A percentile compares a stretch with the other conserved stretches of the same genome.
Evolutionary conservation across 2,888 invertebrate genomes (phyloP).

Genomic region (Apeira syringaria): DNA sequence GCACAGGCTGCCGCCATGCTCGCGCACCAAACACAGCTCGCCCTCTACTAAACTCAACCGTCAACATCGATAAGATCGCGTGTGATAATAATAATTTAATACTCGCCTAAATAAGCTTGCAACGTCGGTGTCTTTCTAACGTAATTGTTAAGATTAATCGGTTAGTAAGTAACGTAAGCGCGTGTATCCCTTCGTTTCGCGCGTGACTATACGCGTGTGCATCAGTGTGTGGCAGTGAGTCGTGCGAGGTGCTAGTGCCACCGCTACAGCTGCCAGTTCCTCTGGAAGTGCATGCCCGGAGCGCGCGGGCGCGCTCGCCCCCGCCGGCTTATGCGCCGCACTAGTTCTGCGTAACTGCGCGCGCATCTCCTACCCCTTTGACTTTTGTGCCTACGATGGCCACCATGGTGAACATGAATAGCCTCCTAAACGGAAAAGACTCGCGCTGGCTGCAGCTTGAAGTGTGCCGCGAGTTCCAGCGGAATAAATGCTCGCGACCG

Average conservation of each 20-base stretch:
- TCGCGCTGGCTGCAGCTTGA: slow-evolving; percentile 99
- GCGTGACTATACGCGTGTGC: slow-evolving; percentile 63
- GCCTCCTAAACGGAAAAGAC: slow-evolving; percentile 98
- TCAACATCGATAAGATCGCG: slow-evolving; percentile 81
- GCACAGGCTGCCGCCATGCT: slow-evolving; percentile 77
- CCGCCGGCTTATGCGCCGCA: slow-evolving; percentile 77
- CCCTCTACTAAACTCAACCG: slow-evolving; percentile 79
- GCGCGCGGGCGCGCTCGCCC: slow-evolving; percentile 74
- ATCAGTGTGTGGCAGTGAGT: slow-evolving; percentile 64
- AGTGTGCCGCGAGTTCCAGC: slow-evolving; percentile 99
- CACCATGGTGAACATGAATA: slow-evolving; percentile 98
- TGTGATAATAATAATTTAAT: slow-evolving; percentile 78
- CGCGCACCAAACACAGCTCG: slow-evolving; percentile 81
- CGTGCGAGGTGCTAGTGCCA: slow-evolving; percentile 44
- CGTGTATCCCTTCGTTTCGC: slow-evolving; percentile 50
- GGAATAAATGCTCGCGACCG: slow-evolving; percentile 99
- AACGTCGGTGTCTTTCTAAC: slow-evolving; percentile 82
- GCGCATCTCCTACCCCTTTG: slow-evolving; percentile 58
- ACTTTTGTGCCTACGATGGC: slow-evolving; percentile 81
- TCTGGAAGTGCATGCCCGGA: slow-evolving; percentile 68
- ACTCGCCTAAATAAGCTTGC: slow-evolving; percentile 82
- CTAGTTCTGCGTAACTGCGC: slow-evolving; percentile 75
- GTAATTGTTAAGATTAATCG: slow-evolving; percentile 75
- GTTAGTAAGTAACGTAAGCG: slow-evolving; percentile 58
- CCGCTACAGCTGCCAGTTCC: slow-evolving; percentile 44